These are phyloP conservation scores for Trissoscelio sp. DNA, from an alignment of 2,888 invertebrate species.

Conservation along the genomic window DNA sequence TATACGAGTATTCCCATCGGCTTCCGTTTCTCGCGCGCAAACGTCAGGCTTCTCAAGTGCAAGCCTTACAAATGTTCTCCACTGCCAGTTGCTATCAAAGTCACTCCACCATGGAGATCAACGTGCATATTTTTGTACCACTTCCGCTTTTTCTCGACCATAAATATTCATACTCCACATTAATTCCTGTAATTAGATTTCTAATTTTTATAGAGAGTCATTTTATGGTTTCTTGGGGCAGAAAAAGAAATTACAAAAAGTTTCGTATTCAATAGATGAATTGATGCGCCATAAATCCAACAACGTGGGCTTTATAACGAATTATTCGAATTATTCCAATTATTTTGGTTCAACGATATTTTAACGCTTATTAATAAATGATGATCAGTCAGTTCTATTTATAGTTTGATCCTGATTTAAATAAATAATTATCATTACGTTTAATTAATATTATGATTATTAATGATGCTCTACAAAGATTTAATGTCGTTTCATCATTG, in stretches of 20 bases:
- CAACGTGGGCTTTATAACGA: not conserved
- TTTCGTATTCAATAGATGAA: no score
- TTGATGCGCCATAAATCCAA: not conserved
- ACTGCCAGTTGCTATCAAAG: conserved; percentile 54
- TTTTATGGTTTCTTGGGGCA: conserved; percentile 46
- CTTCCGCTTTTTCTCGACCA: conserved; percentile 47
- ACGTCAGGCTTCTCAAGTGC: conserved; percentile 35
- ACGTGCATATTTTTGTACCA: conserved; percentile 53
- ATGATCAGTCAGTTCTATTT: not conserved
- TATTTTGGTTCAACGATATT: not conserved
- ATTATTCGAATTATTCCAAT: no score
- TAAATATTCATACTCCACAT: conserved; percentile 51
- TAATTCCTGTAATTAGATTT: conserved; percentile 57
- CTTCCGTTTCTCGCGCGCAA: conserved; percentile 27
- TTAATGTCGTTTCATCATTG: not conserved
- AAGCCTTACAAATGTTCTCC: conserved; percentile 54
- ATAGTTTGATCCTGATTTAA: not conserved
- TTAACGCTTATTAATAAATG: not conserved
- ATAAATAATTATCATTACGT: not conserved
- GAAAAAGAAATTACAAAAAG: conserved; percentile 35
- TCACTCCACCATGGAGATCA: conserved; percentile 59
- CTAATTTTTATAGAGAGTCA: conserved; percentile 34
- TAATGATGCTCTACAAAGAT: not conserved
- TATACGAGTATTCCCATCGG: conserved; percentile 35
- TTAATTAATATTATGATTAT: not conserved